Percentiles rank a stretch among this genome's conserved stretches.
These are phyloP conservation scores for Oligia fasciuncula DNA, from an alignment of 2,888 invertebrate genomes.

Conservation along the genomic window DNA sequence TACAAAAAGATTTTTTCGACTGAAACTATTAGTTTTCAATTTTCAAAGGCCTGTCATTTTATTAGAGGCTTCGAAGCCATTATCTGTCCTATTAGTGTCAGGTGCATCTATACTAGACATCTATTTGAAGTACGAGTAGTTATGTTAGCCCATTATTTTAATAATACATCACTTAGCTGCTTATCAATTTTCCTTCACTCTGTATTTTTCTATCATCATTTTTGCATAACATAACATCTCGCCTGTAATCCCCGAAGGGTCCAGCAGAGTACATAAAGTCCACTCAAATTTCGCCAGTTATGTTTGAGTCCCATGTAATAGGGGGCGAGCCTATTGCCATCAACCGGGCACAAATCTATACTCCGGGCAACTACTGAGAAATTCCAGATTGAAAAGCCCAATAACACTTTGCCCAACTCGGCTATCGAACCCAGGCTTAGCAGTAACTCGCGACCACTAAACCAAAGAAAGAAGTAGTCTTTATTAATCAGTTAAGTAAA, in stretches of 20 bases:
- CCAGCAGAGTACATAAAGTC: neutral
- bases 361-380: too few relatives aligned
- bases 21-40: neutral
- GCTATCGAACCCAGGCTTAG: too few relatives aligned
- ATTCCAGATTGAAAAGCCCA: too few relatives aligned
- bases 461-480: neutral
- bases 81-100: slow-evolving; percentile 29
- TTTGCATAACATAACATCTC: neutral
- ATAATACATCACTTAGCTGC: neutral
- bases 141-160: slow-evolving; percentile 14
- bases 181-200: neutral
- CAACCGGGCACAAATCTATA: too few relatives aligned
- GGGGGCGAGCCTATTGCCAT: too few relatives aligned
- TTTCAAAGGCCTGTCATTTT: slow-evolving; percentile 17
- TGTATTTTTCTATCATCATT: slow-evolving; percentile 9
- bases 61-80: slow-evolving; percentile 4
- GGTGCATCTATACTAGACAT: slow-evolving; percentile 12
- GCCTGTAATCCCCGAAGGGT: neutral
- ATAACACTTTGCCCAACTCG: too few relatives aligned
- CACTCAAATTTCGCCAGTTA: neutral
- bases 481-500: neutral
- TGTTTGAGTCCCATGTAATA: too few relatives aligned
- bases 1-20: neutral
- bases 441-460: too few relatives aligned
- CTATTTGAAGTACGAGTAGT: neutral